phyloP scores from a whole-genome alignment of 2,797 vertebrate species.

The Gastrophryne carolinensis region DNA sequence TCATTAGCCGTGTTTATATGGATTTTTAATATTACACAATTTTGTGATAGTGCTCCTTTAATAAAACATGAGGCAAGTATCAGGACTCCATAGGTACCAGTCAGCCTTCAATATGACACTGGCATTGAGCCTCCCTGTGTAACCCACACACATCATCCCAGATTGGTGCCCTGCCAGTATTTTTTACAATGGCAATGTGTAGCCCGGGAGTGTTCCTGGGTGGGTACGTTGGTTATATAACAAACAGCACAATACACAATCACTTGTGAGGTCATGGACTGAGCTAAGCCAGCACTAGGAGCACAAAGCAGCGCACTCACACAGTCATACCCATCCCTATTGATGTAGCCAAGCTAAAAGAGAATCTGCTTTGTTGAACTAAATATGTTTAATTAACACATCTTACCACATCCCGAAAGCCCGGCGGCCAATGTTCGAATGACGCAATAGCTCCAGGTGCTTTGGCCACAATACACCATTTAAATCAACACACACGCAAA shows the following conservation, averaged over 20 bases:
- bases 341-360: not conserved
- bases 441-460: not conserved
- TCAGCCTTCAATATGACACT: not conserved
- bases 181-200: not conserved
- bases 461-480: not conserved
- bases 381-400: not conserved
- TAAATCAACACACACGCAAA: not conserved
- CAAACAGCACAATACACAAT: not conserved
- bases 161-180: not conserved
- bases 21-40: too few relatives aligned
- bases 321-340: not conserved
- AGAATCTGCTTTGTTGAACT: not conserved
- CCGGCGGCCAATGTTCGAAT: not conserved
- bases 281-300: not conserved
- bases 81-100: not conserved
- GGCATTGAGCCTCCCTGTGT: not conserved
- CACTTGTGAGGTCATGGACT: conserved; percentile 3
- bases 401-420: conserved; percentile 1
- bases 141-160: not conserved
- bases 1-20: too few relatives aligned
- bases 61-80: too few relatives aligned
- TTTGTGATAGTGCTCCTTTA: too few relatives aligned
- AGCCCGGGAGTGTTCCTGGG: conserved; percentile 7
- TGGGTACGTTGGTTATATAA: conserved; percentile 9
- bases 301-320: not conserved